Conservation (phyloP, 2,888 invertebrate genomes). For the Phortica magna region DNA sequence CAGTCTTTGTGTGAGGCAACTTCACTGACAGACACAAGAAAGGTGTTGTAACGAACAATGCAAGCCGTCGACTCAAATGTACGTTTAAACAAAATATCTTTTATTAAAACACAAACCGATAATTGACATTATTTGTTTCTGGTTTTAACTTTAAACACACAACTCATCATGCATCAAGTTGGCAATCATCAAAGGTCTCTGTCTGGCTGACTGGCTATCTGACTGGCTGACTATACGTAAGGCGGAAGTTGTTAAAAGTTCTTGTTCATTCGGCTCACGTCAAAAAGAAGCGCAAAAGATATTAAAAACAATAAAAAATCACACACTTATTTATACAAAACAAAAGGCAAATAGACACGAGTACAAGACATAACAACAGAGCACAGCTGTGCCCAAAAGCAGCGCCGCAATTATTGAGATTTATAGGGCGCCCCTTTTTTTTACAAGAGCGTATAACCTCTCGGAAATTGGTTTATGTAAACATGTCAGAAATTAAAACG, state of each 20-base stretch:
- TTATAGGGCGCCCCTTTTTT: slow-evolving; percentile 35
- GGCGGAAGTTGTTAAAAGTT: slow-evolving; percentile 36
- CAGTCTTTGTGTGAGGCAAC: no score
- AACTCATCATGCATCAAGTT: no score
- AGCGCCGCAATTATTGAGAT: slow-evolving; percentile 33
- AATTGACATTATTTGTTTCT: no score
- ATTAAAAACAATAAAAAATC: background rate
- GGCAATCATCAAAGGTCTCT: slow-evolving; percentile 22
- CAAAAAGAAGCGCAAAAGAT: no score
- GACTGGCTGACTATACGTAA: background rate
- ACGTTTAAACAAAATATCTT: no score
- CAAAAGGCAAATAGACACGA: background rate
- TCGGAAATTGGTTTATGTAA: slow-evolving; percentile 47
- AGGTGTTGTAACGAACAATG: no score
- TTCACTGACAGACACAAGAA: no score
- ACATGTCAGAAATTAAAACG: slow-evolving; percentile 61
- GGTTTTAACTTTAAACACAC: no score
- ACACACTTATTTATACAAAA: slow-evolving; percentile 22
- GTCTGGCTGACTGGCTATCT: background rate
- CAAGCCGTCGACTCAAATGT: no score
- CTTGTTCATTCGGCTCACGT: background rate
- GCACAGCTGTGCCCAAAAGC: slow-evolving; percentile 36
- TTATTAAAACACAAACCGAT: no score
- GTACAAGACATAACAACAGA: slow-evolving; percentile 28
- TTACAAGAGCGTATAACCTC: background rate